A percentile compares a stretch with the other conserved stretches of the same genome.
phyloP scores from a whole-genome alignment of 2,113 vertebrate genomes.

The Tyto alba region DNA sequence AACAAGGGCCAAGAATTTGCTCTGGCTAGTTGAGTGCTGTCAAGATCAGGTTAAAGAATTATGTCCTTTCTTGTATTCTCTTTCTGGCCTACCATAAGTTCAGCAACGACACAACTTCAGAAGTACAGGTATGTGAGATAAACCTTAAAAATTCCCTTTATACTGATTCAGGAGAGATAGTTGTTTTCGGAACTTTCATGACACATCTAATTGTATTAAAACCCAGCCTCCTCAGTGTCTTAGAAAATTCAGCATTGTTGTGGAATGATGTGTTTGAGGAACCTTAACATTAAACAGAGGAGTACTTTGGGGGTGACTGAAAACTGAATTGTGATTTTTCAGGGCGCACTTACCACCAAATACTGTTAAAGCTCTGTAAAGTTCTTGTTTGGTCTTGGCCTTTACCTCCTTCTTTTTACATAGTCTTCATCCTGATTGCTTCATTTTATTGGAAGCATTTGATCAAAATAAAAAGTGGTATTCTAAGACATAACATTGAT shows the following conservation, averaged over 20 bases:
- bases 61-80: background rate
- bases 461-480: background rate
- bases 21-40: background rate
- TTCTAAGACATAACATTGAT: background rate
- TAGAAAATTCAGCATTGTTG: background rate
- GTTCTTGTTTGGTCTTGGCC: background rate
- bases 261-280: background rate
- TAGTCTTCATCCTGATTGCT: background rate
- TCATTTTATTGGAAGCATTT: background rate
- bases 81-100: background rate
- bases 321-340: background rate
- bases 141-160: background rate
- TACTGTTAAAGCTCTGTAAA: background rate
- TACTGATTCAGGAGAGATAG: background rate
- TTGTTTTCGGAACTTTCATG: background rate
- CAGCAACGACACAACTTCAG: background rate
- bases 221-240: background rate
- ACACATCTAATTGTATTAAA: background rate
- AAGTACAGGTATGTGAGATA: accelerated
- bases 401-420: background rate
- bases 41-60: background rate
- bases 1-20: background rate
- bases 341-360: background rate
- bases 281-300: background rate
- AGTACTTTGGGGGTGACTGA: accelerated